These are phyloP conservation scores for Heliothis virescens DNA, from an alignment of 1,140 invertebrate species.

Conservation along the genomic window DNA sequence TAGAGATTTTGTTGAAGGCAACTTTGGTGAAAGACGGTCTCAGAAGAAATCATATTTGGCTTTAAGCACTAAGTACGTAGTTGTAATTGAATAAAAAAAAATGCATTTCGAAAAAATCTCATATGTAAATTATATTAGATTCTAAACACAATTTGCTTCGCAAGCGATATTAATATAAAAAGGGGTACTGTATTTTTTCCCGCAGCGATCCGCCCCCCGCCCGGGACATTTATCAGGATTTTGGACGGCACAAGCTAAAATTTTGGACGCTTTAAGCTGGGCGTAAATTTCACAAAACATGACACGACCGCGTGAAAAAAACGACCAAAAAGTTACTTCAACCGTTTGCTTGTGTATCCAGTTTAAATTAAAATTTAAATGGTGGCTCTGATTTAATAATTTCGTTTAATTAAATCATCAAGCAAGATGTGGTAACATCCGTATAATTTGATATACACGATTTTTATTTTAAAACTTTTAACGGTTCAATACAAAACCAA, in stretches of 20 bases:
- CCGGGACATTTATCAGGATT: slow-evolving; percentile 85
- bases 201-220: slow-evolving; percentile 70
- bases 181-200: slow-evolving; percentile 72
- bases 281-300: slow-evolving; percentile 86
- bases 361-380: slow-evolving; percentile 32
- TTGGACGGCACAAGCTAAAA: slow-evolving; percentile 86
- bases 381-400: not conserved
- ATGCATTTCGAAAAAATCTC: not conserved
- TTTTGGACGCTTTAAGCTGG: slow-evolving; percentile 86
- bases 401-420: slow-evolving; percentile 12
- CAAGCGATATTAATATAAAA: slow-evolving; percentile 72
- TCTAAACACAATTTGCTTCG: slow-evolving; percentile 53
- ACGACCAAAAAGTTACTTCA: slow-evolving; percentile 71
- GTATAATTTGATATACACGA: slow-evolving; percentile 21
- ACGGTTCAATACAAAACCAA: slow-evolving; percentile 19
- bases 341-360: slow-evolving; percentile 66
- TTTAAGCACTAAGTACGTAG: not conserved
- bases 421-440: slow-evolving; percentile 11
- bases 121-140: slow-evolving; percentile 36
- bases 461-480: slow-evolving; percentile 29
- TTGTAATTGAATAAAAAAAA: not conserved
- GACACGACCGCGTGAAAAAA: slow-evolving; percentile 82
- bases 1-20: not conserved
- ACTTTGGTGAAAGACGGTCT: not conserved
- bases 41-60: not conserved